Evolutionary conservation across 2,113 vertebrate species (phyloP).

Genomic region (Lagopus leucura): DNA sequence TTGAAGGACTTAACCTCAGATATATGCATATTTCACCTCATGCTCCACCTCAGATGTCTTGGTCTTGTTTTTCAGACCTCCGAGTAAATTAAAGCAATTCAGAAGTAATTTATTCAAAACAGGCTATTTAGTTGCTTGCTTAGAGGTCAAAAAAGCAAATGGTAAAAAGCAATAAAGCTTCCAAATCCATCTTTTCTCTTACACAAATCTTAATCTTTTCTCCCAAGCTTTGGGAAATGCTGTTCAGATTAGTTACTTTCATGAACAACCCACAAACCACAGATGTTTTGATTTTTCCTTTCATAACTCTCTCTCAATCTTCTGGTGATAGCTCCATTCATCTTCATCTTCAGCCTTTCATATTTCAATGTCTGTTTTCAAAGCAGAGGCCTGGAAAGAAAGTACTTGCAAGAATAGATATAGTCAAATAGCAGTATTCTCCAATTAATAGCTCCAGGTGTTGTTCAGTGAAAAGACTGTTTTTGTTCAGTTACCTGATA

Average conservation of each 20-base stretch:
- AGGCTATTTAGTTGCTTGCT: background rate
- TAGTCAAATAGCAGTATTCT: background rate
- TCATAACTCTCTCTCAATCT: background rate
- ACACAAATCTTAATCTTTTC: background rate
- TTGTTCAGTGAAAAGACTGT: background rate
- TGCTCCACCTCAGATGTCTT: background rate
- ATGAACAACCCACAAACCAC: rapidly evolving
- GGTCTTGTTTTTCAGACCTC: background rate
- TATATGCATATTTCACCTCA: background rate
- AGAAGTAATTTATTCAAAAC: background rate
- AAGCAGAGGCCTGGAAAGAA: background rate
- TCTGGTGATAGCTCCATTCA: background rate
- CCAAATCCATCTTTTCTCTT: background rate
- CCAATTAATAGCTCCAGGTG: background rate
- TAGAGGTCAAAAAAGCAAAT: background rate
- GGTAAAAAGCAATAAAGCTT: background rate
- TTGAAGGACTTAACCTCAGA: background rate
- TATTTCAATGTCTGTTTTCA: background rate
- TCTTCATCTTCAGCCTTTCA: background rate
- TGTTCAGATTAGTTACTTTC: conserved; percentile 10
- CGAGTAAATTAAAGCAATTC: background rate
- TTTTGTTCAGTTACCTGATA: background rate
- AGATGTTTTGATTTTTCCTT: conserved; percentile 18
- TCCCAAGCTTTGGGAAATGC: conserved; percentile 2
- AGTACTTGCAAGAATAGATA: background rate